Evolutionary conservation across 2,113 vertebrate genomes (phyloP).

Genomic region (Pleuronectes platessa): DNA sequence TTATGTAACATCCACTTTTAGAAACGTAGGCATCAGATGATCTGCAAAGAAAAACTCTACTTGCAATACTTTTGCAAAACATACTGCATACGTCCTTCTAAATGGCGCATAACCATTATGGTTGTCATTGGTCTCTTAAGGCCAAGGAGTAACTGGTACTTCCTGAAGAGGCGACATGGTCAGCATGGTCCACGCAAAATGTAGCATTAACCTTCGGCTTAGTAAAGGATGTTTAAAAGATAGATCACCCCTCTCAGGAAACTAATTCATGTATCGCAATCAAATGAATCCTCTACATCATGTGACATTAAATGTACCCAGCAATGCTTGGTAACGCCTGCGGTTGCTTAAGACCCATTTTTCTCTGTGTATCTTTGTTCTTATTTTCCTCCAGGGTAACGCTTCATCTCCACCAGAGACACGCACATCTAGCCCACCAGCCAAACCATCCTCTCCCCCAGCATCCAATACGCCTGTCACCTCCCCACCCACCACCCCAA

Average conservation of each 20-base stretch:
- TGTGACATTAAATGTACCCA: background rate
- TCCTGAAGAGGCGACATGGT: background rate
- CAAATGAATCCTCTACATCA: background rate
- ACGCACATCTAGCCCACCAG: constrained; percentile 53
- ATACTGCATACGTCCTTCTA: background rate
- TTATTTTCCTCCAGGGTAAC: constrained; percentile 63
- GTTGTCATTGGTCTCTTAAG: background rate
- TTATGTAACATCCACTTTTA: background rate
- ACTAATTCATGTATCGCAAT: background rate
- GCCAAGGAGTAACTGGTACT: background rate
- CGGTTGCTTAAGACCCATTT: background rate
- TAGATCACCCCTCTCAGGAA: background rate
- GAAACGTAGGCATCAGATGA: background rate
- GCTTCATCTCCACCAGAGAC: constrained; percentile 71
- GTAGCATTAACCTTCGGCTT: background rate
- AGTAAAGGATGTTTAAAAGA: background rate
- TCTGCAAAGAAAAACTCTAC: background rate
- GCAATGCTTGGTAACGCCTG: too few relatives aligned
- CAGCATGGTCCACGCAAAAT: background rate
- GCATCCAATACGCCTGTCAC: constrained; percentile 18
- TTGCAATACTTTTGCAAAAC: background rate
- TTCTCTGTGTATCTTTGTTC: background rate
- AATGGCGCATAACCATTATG: background rate
- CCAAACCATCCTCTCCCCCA: constrained; percentile 66
- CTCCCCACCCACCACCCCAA: constrained; percentile 68